Evolutionary conservation across 1,140 invertebrate species (phyloP).

Genomic region (Drosophila miranda): DNA sequence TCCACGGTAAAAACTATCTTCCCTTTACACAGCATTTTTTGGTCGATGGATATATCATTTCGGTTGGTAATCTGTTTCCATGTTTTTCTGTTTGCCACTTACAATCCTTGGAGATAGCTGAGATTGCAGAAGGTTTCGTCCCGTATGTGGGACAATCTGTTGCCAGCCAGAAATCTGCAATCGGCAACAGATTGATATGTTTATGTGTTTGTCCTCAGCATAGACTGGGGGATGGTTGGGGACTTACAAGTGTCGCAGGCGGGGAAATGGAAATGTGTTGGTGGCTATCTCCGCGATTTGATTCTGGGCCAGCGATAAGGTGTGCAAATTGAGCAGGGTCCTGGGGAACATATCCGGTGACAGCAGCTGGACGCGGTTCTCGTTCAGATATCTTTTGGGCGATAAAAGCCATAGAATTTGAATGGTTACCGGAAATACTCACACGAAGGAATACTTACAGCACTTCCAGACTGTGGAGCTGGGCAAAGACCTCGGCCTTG

Average conservation of each 20-base stretch:
- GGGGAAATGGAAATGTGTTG: conserved; percentile 70
- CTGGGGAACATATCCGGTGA: conserved; percentile 59
- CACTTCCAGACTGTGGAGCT: conserved; percentile 68
- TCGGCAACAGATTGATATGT: conserved; percentile 16
- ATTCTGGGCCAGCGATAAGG: conserved; percentile 81
- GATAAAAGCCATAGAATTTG: not conserved
- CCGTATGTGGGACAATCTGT: conserved; percentile 69
- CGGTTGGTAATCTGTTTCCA: too few species aligned
- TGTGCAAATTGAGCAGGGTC: conserved; percentile 65
- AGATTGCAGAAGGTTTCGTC: conserved; percentile 79
- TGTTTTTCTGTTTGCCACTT: conserved; percentile 52
- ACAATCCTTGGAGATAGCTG: conserved; percentile 78
- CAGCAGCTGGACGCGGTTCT: conserved; percentile 62
- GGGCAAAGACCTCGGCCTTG: conserved; percentile 61
- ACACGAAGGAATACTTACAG: conserved; percentile 76
- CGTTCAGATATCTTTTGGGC: conserved; percentile 64
- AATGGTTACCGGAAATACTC: not conserved
- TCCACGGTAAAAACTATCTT: too few species aligned
- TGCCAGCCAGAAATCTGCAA: conserved; percentile 81
- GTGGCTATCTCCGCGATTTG: conserved; percentile 65
- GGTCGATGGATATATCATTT: too few species aligned
- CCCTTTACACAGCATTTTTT: not conserved
- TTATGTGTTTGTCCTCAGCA: not conserved
- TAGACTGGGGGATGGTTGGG: too few species aligned
- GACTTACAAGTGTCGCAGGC: conserved; percentile 75